Conservation (phyloP, 2,888 invertebrate genomes). For the Lasioglossum villosulum region DNA sequence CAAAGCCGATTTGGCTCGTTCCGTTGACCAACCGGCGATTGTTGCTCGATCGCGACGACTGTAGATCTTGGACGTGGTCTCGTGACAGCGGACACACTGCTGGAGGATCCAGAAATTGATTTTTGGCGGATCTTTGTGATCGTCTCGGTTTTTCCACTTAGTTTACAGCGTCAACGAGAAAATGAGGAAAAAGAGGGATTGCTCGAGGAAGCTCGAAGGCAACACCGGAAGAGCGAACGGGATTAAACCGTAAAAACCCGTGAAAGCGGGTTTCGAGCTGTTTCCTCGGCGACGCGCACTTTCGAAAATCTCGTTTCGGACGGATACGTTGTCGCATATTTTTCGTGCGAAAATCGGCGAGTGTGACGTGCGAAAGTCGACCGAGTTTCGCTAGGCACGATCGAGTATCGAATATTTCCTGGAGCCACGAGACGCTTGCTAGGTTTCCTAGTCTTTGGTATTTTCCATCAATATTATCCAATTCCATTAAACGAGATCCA, state of each 20-base stretch:
- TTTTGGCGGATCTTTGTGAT: too few relatives aligned
- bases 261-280: slow-evolving; percentile 58
- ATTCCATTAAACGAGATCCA: too few relatives aligned
- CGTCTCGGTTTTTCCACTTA: too few relatives aligned
- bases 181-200: neutral
- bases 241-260: slow-evolving; percentile 34
- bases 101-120: neutral
- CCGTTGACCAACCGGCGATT: neutral
- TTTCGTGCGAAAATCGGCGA: slow-evolving; percentile 42
- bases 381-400: slow-evolving; percentile 36
- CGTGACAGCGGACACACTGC: neutral
- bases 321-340: slow-evolving; percentile 26
- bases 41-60: neutral
- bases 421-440: neutral
- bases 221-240: neutral
- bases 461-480: neutral
- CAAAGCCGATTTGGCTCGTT: slow-evolving; percentile 38
- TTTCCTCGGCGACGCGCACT: slow-evolving; percentile 19
- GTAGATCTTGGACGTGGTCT: neutral
- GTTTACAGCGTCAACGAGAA: neutral
- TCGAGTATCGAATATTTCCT: slow-evolving; percentile 15
- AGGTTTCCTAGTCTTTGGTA: neutral
- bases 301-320: slow-evolving; percentile 57
- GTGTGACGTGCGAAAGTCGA: slow-evolving; percentile 42
- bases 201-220: neutral